Evolutionary conservation across 2,888 invertebrate species (phyloP).

Genomic region (Hedychridium roseum): DNA sequence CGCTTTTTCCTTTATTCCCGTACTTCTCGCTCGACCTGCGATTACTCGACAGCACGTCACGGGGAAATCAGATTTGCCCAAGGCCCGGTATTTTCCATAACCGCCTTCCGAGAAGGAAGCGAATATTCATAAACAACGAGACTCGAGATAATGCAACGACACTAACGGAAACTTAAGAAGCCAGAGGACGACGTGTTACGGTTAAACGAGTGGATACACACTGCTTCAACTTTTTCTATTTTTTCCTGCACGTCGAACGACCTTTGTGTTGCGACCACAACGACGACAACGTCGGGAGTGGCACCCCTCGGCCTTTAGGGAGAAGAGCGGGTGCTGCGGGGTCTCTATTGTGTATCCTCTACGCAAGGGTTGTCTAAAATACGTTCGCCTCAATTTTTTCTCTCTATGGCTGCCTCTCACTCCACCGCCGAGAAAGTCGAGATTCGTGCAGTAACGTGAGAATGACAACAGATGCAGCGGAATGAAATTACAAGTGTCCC

Average conservation of each 20-base stretch:
- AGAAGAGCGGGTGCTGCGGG: slow-evolving; percentile 17
- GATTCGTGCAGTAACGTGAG: slow-evolving; percentile 52
- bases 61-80: not conserved
- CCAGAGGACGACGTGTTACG: slow-evolving; percentile 17
- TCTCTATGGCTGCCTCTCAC: slow-evolving; percentile 21
- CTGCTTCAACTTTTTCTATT: slow-evolving; percentile 16
- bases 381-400: slow-evolving; percentile 38
- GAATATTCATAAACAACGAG: not conserved
- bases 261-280: slow-evolving; percentile 34
- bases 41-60: not conserved
- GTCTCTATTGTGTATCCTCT: slow-evolving; percentile 31
- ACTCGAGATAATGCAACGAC: slow-evolving; percentile 4
- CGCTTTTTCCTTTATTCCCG: slow-evolving; percentile 27
- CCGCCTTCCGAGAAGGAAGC: not conserved
- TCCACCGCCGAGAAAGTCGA: slow-evolving; percentile 29
- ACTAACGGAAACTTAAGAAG: slow-evolving; percentile 8
- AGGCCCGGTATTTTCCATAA: too few species aligned
- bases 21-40: not conserved
- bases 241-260: slow-evolving; percentile 15
- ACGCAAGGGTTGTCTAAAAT: slow-evolving; percentile 48
- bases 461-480: slow-evolving; percentile 57
- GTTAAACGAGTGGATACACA: slow-evolving; percentile 21
- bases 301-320: slow-evolving; percentile 30
- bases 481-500: slow-evolving; percentile 56
- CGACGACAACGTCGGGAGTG: slow-evolving; percentile 34